These are phyloP conservation scores for Solea senegalensis DNA, from an alignment of 2,113 vertebrate species.

Conservation along the genomic window DNA sequence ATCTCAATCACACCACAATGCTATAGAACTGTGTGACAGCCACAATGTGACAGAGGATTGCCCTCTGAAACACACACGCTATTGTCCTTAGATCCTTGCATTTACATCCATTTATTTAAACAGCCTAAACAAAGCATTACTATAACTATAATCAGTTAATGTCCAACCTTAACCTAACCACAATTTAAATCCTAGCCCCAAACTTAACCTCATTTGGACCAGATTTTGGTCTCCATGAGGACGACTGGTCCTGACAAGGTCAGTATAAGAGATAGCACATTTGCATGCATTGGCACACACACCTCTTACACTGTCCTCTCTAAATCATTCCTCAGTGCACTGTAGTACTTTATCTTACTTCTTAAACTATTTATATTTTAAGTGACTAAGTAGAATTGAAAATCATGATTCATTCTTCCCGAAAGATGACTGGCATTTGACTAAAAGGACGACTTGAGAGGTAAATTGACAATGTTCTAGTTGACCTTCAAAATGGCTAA, in stretches of 20 bases:
- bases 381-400: neutral
- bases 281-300: neutral
- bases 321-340: neutral
- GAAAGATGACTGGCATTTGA: neutral
- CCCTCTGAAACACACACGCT: neutral
- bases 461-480: no score
- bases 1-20: slow-evolving; percentile 8
- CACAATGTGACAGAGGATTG: slow-evolving; percentile 4
- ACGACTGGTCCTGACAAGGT: no score
- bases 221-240: no score
- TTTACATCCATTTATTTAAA: no score
- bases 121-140: no score
- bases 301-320: neutral
- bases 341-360: neutral
- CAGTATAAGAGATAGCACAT: neutral
- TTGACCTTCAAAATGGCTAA: no score
- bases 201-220: no score
- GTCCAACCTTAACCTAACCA: no score
- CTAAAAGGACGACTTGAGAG: neutral
- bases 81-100: no score
- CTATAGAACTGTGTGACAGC: slow-evolving; percentile 15
- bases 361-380: neutral
- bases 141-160: no score
- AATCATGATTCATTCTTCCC: neutral
- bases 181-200: no score